A percentile compares a stretch with the other conserved stretches of the same genome.
Evolutionary conservation across 2,113 vertebrate species (phyloP).

Genomic region (Sapajus apella): DNA sequence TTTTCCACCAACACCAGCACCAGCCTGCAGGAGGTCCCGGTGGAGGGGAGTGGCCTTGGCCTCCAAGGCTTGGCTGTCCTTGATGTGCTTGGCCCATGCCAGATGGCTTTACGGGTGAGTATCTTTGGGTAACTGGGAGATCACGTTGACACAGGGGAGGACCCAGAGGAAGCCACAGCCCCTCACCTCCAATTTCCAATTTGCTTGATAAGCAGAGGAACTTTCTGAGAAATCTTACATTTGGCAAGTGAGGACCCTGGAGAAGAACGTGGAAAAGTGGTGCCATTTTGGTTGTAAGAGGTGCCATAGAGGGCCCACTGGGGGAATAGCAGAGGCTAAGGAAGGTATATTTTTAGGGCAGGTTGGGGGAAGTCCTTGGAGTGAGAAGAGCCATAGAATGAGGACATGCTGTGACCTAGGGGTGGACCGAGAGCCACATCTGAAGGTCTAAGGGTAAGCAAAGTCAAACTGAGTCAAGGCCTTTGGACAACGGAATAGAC

Average conservation of each 20-base stretch:
- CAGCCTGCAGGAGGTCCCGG: constrained; percentile 79
- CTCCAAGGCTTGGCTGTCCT: constrained; percentile 88
- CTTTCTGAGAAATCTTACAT: not conserved
- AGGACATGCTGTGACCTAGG: not conserved
- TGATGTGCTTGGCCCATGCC: constrained; percentile 87
- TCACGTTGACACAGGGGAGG: fast-evolving
- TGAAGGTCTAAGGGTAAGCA: not conserved
- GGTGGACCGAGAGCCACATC: not conserved
- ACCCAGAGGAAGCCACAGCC: not conserved
- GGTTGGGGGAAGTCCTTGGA: not conserved
- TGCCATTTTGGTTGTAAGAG: not conserved
- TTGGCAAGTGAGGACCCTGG: not conserved
- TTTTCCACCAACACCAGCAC: constrained; percentile 86
- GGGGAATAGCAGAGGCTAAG: no score
- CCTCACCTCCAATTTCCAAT: not conserved
- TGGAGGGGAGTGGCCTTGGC: constrained; percentile 84
- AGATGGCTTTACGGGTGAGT: constrained; percentile 88
- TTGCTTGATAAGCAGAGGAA: not conserved
- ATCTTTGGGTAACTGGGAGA: not conserved
- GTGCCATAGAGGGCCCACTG: not conserved
- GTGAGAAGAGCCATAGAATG: not conserved
- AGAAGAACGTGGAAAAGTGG: no score
- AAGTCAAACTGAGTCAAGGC: not conserved
- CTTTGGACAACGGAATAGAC: not conserved
- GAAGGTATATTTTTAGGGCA: no score